Base-by-base conservation (phyloP, 2,797 vertebrate species). In the Hipposideros larvatus region DNA sequence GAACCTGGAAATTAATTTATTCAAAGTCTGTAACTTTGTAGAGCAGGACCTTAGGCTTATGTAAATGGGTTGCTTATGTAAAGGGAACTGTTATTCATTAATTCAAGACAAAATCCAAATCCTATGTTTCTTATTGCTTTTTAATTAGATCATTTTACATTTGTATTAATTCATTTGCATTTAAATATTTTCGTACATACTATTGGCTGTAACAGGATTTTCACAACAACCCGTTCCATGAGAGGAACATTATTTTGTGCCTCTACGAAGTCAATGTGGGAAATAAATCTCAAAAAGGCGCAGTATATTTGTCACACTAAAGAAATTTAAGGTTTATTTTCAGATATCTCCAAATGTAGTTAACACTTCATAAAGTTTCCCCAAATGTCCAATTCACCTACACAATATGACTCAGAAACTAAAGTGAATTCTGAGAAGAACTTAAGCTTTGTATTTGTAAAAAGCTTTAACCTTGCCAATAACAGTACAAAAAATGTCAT, bases 391-490 rank as follows among this genome's bases (percentile, higher is more conserved):
- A 0, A 55, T 96, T 84, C n/a, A 26, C 41, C 7, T 51, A 75
- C 4, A 10, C 7, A 22, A 87, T 85, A 86, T 5, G 53, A 74
- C 9, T 82, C 34, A 90, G 71, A 28, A 55, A 89, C 13, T 41
- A 96, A 96, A 92, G 0, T 55, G 86, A 87, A 66, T 96, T 53
- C 5, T 91, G 83, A 34, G 5, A 2, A 90, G 95, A 94, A 51
- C 79, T 74, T 93, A 95, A 31, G 0, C 0, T 89, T 97, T 97
- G 74, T 88, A 74, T 28, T 96, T 97, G 5, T 84, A 87, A 94
- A 95, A 91, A 37, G 0, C 48, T 96, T 95, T 97, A 97, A 6
- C 21, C 96, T 98, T 96, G 55, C 91, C 87, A 97, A 66, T 78
- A 97, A 92, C 48, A 91, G 55, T 71, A 34, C 5, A 55, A 34